These are phyloP conservation scores for Heterodera schachtii DNA, from an alignment of 1,140 invertebrate species.

Conservation along the genomic window DNA sequence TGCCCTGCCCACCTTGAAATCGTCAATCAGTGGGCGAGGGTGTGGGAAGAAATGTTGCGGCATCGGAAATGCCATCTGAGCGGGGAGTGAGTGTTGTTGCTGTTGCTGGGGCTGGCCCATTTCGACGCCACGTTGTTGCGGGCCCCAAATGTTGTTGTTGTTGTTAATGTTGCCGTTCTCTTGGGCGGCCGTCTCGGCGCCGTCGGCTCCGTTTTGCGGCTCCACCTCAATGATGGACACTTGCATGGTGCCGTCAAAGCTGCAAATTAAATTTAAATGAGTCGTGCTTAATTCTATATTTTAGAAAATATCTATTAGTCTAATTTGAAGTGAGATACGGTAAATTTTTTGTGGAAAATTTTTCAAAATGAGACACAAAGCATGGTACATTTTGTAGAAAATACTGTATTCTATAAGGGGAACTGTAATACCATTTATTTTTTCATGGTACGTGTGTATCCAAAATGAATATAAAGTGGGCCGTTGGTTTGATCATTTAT, in stretches of 20 bases:
- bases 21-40: conserved; percentile 26
- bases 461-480: too few relatives aligned
- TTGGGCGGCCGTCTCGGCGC: background rate
- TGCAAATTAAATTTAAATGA: background rate
- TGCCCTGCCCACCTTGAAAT: conserved; percentile 16
- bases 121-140: background rate
- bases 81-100: conserved; percentile 15
- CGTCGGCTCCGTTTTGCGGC: conserved; percentile 37
- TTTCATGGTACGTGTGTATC: too few relatives aligned
- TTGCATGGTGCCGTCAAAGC: conserved; percentile 64
- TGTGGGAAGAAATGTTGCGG: conserved; percentile 26
- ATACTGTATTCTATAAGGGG: too few relatives aligned
- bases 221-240: conserved; percentile 60
- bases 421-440: too few relatives aligned
- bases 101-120: conserved; percentile 13
- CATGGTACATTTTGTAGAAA: too few relatives aligned
- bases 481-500: too few relatives aligned
- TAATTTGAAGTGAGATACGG: too few relatives aligned
- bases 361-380: too few relatives aligned
- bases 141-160: conserved; percentile 13
- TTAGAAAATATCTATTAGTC: too few relatives aligned
- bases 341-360: too few relatives aligned
- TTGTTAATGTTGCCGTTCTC: conserved; percentile 10
- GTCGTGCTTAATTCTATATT: too few relatives aligned
- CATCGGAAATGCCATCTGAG: conserved; percentile 2